phyloP scores from a whole-genome alignment of 1,140 invertebrate species.

The Arion vulgaris region DNA sequence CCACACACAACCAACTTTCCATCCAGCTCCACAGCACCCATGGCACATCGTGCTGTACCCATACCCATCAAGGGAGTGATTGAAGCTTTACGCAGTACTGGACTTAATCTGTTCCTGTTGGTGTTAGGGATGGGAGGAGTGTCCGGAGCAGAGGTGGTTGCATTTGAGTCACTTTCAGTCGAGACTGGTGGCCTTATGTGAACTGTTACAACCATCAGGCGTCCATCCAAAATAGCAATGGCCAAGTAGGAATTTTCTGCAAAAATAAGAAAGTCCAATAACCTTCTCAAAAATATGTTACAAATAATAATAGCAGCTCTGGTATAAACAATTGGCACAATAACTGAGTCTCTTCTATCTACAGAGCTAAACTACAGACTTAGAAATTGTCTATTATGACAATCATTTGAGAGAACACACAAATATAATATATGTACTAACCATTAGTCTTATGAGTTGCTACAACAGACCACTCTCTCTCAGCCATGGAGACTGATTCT shows the following conservation, averaged over 20 bases:
- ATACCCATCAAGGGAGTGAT: constrained; percentile 78
- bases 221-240: constrained; percentile 78
- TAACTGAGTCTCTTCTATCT: too few relatives aligned
- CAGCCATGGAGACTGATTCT: constrained; percentile 34
- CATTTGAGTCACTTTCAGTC: neutral
- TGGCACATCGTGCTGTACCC: constrained; percentile 81
- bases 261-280: neutral
- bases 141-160: neutral
- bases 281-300: too few relatives aligned
- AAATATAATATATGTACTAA: constrained; percentile 15
- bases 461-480: constrained; percentile 54
- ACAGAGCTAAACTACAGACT: too few relatives aligned
- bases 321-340: too few relatives aligned
- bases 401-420: too few relatives aligned
- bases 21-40: constrained; percentile 81
- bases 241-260: constrained; percentile 55
- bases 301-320: too few relatives aligned
- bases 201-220: constrained; percentile 79
- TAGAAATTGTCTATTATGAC: too few relatives aligned
- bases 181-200: constrained; percentile 71
- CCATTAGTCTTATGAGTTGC: constrained; percentile 52
- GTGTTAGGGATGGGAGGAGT: neutral
- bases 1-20: constrained; percentile 83
- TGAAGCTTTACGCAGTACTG: constrained; percentile 76
- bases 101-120: constrained; percentile 18